phyloP scores from a whole-genome alignment of 2,888 invertebrate species.

The Eupithecia subfuscata region DNA sequence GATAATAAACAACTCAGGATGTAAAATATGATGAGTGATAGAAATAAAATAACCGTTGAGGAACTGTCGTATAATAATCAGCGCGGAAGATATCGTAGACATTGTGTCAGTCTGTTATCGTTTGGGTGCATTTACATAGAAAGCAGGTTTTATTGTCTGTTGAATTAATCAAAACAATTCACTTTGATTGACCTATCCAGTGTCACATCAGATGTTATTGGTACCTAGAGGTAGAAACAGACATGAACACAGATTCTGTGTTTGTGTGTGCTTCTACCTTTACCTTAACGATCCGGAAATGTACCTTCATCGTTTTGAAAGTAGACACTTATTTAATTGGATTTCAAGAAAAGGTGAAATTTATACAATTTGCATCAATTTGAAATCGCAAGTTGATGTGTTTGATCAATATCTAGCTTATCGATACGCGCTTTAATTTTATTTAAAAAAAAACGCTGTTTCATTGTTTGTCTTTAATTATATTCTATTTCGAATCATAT shows the following conservation, averaged over 20 bases:
- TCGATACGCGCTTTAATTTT: no score
- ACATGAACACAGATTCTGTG: no score
- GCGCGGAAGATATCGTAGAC: conserved; percentile 53
- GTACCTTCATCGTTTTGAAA: no score
- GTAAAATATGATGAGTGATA: conserved; percentile 34
- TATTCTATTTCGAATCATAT: neutral
- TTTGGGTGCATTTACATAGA: conserved; percentile 29
- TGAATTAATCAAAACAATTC: neutral
- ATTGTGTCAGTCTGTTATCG: conserved; percentile 63
- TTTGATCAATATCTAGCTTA: no score
- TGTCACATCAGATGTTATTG: neutral
- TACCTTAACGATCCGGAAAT: no score
- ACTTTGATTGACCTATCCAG: neutral
- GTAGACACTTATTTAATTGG: no score
- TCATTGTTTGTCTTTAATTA: no score
- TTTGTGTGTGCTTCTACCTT: neutral
- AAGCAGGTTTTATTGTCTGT: conserved; percentile 12
- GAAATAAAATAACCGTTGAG: conserved; percentile 39
- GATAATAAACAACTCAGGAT: conserved; percentile 23
- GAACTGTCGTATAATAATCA: conserved; percentile 38
- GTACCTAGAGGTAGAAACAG: no score
- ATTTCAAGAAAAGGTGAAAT: no score
- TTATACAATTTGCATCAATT: neutral
- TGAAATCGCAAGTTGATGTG: neutral
- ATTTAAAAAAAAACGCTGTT: no score